These are phyloP conservation scores for Platycercus adscitus DNA, from an alignment of 2,113 vertebrate species.

Conservation along the genomic window DNA sequence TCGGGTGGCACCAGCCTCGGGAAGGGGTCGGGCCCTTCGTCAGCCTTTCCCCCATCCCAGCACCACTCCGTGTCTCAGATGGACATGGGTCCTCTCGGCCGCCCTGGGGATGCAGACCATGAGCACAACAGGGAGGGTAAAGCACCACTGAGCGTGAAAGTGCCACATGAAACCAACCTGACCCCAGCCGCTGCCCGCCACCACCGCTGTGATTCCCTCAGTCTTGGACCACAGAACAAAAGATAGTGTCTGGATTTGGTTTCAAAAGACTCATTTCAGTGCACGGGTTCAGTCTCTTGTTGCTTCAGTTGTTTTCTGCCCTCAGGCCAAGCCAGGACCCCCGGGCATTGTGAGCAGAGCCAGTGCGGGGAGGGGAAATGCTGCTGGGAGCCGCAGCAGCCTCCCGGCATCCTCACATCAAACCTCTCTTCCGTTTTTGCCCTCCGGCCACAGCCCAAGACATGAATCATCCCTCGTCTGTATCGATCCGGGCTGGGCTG, in stretches of 20 bases:
- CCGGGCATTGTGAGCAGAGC: background rate
- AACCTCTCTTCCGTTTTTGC: background rate
- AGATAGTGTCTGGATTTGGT: background rate
- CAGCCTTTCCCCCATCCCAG: background rate
- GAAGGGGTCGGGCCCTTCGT: background rate
- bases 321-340: conserved; percentile 12
- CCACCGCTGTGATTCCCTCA: fast-evolving
- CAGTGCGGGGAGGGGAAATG: background rate
- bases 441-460: conserved; percentile 41
- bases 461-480: conserved; percentile 16
- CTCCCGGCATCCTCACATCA: conserved; percentile 32
- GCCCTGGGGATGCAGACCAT: too few relatives aligned
- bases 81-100: fast-evolving
- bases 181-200: background rate
- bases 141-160: background rate
- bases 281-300: background rate
- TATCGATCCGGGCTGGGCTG: background rate
- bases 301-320: background rate
- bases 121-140: fast-evolving
- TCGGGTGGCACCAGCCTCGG: background rate
- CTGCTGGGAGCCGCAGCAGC: background rate
- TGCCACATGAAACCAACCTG: background rate
- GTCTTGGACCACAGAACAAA: background rate
- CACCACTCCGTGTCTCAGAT: fast-evolving
- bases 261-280: background rate